Evolutionary conservation across 2,888 invertebrate genomes (phyloP).

Genomic region (Polymixis lichenea): DNA sequence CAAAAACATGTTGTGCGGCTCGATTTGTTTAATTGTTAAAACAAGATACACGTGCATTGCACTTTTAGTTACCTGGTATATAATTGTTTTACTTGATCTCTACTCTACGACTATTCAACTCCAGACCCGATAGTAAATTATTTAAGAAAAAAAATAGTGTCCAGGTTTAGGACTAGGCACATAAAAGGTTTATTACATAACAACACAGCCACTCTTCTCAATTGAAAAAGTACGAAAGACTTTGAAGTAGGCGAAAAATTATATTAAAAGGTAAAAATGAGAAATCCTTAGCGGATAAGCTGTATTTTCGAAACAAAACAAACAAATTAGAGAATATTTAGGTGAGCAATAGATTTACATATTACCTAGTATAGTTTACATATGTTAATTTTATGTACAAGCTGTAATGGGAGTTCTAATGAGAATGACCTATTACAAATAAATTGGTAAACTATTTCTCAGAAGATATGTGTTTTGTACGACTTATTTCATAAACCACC

Average conservation of each 20-base stretch:
- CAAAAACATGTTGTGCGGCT: background rate
- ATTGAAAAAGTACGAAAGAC: slow-evolving; percentile 9
- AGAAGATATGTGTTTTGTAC: background rate
- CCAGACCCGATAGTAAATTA: slow-evolving; percentile 3
- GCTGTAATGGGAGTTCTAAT: slow-evolving; percentile 15
- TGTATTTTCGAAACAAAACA: slow-evolving; percentile 1
- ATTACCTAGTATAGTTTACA: slow-evolving; percentile 11
- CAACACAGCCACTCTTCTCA: background rate
- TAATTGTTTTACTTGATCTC: background rate
- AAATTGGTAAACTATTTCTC: background rate
- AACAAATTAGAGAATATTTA: slow-evolving; percentile 21
- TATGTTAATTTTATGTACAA: slow-evolving; percentile 33
- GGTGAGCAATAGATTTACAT: background rate
- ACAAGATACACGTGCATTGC: background rate
- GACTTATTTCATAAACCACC: background rate
- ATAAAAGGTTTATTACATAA: slow-evolving; percentile 23
- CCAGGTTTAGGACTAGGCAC: background rate
- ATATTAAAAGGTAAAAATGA: background rate
- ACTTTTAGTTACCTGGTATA: background rate
- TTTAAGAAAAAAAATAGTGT: background rate
- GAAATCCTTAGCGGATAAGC: background rate
- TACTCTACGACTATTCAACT: background rate
- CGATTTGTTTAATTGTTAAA: background rate
- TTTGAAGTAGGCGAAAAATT: background rate
- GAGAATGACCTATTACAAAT: slow-evolving; percentile 2